phyloP scores from a whole-genome alignment of 2,797 vertebrate species.

The Myotis vivesi region DNA sequence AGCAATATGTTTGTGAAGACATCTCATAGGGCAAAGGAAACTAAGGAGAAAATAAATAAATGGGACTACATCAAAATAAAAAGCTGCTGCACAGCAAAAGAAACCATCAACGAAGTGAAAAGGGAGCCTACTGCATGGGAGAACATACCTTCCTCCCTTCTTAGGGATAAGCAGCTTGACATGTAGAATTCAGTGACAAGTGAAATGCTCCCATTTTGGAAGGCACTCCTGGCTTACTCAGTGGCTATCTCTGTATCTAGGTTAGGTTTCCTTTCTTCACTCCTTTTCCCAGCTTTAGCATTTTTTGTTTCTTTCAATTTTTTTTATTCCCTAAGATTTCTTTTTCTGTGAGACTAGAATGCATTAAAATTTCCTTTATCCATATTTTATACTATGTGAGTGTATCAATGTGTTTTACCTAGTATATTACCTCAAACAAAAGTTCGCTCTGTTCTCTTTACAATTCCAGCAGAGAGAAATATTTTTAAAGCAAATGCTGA shows the following conservation, averaged over 20 bases:
- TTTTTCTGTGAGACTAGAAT: not conserved
- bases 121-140: too few relatives aligned
- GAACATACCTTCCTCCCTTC: too few relatives aligned
- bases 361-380: not conserved
- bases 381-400: not conserved
- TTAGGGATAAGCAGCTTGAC: not conserved
- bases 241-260: not conserved
- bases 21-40: too few relatives aligned
- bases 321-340: not conserved
- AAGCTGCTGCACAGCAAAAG: too few relatives aligned
- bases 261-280: not conserved
- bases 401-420: not conserved
- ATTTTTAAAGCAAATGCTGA: slow-evolving; percentile 16
- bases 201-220: not conserved
- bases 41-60: too few relatives aligned
- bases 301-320: not conserved
- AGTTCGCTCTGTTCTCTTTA: not conserved
- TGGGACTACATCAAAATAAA: too few relatives aligned
- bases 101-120: too few relatives aligned
- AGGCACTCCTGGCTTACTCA: not conserved
- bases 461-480: not conserved
- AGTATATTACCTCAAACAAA: not conserved
- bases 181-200: not conserved
- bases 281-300: not conserved
- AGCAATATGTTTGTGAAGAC: too few relatives aligned